Base-by-base conservation (phyloP, 2,888 invertebrate genomes). In the Rhagophthalmus giganteus region DNA sequence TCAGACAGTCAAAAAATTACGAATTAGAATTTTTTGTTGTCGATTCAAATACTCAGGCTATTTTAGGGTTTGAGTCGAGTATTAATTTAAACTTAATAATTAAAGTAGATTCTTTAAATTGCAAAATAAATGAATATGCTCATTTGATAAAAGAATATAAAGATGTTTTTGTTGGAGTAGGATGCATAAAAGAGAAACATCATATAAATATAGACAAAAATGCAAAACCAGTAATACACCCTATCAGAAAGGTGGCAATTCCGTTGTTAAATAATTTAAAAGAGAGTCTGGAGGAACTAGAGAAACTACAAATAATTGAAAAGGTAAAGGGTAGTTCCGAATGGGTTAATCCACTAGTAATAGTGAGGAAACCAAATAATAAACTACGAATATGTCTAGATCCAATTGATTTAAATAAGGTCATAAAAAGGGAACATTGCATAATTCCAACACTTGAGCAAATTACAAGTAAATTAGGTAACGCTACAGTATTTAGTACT, bases 211-310 rank as follows among this genome's bases (percentile, higher is more conserved):
- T 59, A 13, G 26, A 42, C 6, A 30, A 50, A 28, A 42, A 48
- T 35, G 48, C 50, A 10, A 44, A 25, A 35, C 55, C 59, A 20
- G 11, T 40, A 8, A 27, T 54, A 15, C 20, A 39, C 15, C 55
- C 55, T 6, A 40, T 50, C 9, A 41, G 59, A 44, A 57, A 53
- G 15, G 48, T 59, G 8, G 55, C 53, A 12, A 57, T 59, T 50
- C 35, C 54, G 3, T 34, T 59, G 35, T 40, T 35, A 16, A 38
- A 58, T 32, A 54, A 49, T 46, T 55, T 28, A 49, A 52, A 47
- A 27, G 28, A 9, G 27, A 54, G 30, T 27, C 14, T 37, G n/a
- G 28, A 45, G 9, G 13, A 34, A 14, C 28, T 52, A 14, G 35
- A 25, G 11, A 28, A 40, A 9, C 10, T 10, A 27, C 8, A 27